These are phyloP conservation scores for Tethea ocularis DNA, from an alignment of 2,888 invertebrate genomes.

Conservation along the genomic window DNA sequence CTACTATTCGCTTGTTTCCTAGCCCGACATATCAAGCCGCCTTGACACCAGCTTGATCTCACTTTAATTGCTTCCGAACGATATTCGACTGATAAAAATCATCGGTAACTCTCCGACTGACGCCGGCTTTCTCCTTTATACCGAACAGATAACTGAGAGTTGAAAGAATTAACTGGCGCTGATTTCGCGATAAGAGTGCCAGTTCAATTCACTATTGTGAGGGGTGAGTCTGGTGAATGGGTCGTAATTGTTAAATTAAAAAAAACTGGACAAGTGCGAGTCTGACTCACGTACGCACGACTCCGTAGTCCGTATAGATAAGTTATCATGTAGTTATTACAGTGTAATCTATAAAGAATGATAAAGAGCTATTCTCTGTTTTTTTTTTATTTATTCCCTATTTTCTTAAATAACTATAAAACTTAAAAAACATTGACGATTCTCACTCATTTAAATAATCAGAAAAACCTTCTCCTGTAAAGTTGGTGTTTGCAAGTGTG, in stretches of 20 bases:
- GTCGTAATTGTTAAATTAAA: background rate
- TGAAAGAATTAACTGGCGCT: background rate
- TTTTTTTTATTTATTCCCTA: too few species aligned
- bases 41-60: conserved; percentile 50
- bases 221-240: background rate
- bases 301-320: too few species aligned
- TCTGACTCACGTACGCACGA: too few species aligned
- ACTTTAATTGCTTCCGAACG: conserved; percentile 55
- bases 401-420: too few species aligned
- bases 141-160: background rate
- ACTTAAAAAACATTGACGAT: too few species aligned
- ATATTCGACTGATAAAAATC: conserved; percentile 45
- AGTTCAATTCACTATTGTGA: background rate
- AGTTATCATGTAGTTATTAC: too few species aligned
- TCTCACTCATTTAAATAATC: too few species aligned
- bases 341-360: too few species aligned
- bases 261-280: too few species aligned
- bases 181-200: conserved; percentile 15
- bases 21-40: conserved; percentile 37
- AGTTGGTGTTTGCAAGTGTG: too few species aligned
- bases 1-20: conserved; percentile 16
- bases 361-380: too few species aligned
- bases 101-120: conserved; percentile 13
- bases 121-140: conserved; percentile 10
- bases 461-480: too few species aligned